phyloP scores from a whole-genome alignment of 2,888 invertebrate species.

The Conomelus anceps region DNA sequence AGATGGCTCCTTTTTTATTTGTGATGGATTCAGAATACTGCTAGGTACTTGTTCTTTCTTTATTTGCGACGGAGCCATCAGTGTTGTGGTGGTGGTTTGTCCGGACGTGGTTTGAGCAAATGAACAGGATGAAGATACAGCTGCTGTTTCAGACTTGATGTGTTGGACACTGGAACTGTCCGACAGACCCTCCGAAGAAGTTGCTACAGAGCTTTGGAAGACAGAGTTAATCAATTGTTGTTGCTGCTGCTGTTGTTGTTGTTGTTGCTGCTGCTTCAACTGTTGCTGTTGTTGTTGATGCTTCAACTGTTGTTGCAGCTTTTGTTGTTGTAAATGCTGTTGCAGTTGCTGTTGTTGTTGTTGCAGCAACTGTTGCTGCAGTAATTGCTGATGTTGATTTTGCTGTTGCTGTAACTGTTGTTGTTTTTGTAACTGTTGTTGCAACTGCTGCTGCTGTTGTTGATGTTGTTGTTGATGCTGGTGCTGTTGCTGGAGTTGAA shows the following conservation, averaged over 20 bases:
- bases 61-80: neutral
- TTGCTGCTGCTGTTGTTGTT: slow-evolving; percentile 43
- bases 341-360: slow-evolving; percentile 27
- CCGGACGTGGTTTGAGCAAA: neutral
- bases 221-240: slow-evolving; percentile 30
- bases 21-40: slow-evolving; percentile 17
- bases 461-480: slow-evolving; percentile 22
- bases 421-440: slow-evolving; percentile 22
- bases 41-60: slow-evolving; percentile 6
- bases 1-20: slow-evolving; percentile 32
- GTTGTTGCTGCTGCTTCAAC: slow-evolving; percentile 38
- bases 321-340: slow-evolving; percentile 39
- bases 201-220: slow-evolving; percentile 21
- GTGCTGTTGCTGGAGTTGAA: slow-evolving; percentile 30
- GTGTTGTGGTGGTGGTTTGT: neutral
- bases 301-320: slow-evolving; percentile 40
- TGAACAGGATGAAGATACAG: neutral
- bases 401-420: slow-evolving; percentile 30
- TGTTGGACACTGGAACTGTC: neutral
- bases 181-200: neutral
- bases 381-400: slow-evolving; percentile 33
- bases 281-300: slow-evolving; percentile 31
- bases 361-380: slow-evolving; percentile 20
- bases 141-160: neutral
- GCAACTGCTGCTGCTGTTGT: slow-evolving; percentile 24